Evolutionary conservation across 2,113 vertebrate species (phyloP).

Genomic region (Cervus canadensis): DNA sequence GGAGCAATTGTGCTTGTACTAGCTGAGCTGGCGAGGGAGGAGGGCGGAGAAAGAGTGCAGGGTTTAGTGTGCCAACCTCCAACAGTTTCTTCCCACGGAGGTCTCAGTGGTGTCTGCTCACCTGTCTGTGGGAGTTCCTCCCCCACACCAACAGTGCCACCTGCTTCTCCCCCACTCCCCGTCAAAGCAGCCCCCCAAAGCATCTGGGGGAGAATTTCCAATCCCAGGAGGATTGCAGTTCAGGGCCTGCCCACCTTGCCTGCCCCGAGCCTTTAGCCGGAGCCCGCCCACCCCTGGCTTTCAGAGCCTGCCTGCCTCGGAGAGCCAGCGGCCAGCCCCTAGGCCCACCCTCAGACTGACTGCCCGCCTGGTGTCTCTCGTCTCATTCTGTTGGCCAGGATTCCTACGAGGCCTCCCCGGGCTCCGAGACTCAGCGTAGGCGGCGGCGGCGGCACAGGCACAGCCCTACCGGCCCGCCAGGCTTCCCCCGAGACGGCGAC

Average conservation of each 20-base stretch:
- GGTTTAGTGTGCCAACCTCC: neutral
- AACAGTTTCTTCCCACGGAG: neutral
- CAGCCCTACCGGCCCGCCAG: constrained; percentile 66
- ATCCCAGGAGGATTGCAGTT: neutral
- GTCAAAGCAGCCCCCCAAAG: neutral
- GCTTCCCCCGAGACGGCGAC: constrained; percentile 82
- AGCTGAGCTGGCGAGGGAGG: constrained; percentile 1
- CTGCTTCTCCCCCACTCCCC: neutral
- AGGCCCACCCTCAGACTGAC: constrained; percentile 66
- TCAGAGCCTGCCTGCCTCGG: constrained; percentile 67
- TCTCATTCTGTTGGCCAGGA: constrained; percentile 76
- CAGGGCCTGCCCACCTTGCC: constrained; percentile 17
- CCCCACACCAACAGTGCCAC: neutral
- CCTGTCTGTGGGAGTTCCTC: constrained; percentile 3
- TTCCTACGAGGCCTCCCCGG: constrained; percentile 74
- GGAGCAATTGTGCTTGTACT: neutral
- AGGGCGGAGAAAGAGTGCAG: neutral
- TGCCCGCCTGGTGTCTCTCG: constrained; percentile 61
- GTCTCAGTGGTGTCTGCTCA: neutral
- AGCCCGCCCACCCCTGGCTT: constrained; percentile 69
- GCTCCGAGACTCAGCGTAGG: constrained; percentile 74
- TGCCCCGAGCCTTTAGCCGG: constrained; percentile 56
- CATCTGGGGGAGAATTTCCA: neutral
- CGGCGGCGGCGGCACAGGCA: constrained; percentile 73
- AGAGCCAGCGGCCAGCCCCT: constrained; percentile 63